phyloP scores from a whole-genome alignment of 2,888 invertebrate species.

The Zygothrica quintamaculata region DNA sequence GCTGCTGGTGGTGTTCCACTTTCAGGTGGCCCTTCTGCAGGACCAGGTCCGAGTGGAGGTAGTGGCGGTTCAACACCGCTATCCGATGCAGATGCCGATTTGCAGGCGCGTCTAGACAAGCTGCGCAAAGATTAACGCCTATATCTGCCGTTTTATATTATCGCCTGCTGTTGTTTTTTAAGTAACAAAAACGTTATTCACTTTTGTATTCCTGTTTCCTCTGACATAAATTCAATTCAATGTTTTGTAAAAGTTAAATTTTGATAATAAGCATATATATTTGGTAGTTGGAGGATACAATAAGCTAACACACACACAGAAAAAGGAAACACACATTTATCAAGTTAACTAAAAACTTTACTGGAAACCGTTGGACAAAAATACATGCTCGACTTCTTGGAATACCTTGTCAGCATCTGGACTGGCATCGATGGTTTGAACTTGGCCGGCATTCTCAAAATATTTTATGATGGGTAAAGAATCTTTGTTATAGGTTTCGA shows the following conservation, averaged over 20 bases:
- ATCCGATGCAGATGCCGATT: constrained; percentile 97
- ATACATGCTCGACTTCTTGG: constrained; percentile 86
- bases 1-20: constrained; percentile 77
- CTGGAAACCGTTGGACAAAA: constrained; percentile 80
- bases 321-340: constrained; percentile 31
- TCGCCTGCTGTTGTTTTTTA: constrained; percentile 40
- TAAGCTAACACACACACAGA: constrained; percentile 41
- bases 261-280: constrained; percentile 64
- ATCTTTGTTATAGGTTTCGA: constrained; percentile 92
- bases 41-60: constrained; percentile 70
- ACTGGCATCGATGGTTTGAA: constrained; percentile 91
- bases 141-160: constrained; percentile 40
- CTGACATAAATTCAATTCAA: constrained; percentile 17
- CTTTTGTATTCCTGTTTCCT: constrained; percentile 28
- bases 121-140: constrained; percentile 86
- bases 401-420: constrained; percentile 88
- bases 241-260: constrained; percentile 24
- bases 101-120: constrained; percentile 98
- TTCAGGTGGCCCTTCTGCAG: constrained; percentile 82
- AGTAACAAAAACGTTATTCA: constrained; percentile 49
- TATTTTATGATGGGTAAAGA: constrained; percentile 96
- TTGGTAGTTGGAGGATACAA: constrained; percentile 37
- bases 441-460: constrained; percentile 89
- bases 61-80: constrained; percentile 85
- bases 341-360: constrained; percentile 30